These are phyloP conservation scores for Pyxicephalus adspersus DNA, from an alignment of 2,113 vertebrate species.

Conservation along the genomic window DNA sequence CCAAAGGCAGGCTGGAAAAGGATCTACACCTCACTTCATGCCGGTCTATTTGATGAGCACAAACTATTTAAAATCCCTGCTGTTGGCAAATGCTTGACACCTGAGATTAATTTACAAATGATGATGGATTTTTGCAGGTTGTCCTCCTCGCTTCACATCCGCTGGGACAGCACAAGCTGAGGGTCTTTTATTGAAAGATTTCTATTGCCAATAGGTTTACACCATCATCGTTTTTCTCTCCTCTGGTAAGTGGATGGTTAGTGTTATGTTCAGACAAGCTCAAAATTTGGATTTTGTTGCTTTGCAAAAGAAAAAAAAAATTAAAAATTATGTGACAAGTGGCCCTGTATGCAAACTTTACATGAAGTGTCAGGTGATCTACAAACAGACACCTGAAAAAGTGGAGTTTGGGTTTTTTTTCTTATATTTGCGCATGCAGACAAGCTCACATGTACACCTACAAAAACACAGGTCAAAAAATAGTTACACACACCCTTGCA, in stretches of 20 bases:
- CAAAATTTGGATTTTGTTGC: slow-evolving; percentile 27
- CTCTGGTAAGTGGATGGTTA: slow-evolving; percentile 38
- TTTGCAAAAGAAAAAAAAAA: neutral
- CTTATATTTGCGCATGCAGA: slow-evolving; percentile 74
- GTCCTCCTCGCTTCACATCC: slow-evolving; percentile 51
- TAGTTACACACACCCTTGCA: slow-evolving; percentile 67
- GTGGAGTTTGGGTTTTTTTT: slow-evolving; percentile 51
- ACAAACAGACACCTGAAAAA: slow-evolving; percentile 63
- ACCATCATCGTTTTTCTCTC: slow-evolving; percentile 47
- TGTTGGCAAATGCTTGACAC: slow-evolving; percentile 58
- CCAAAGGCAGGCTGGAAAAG: slow-evolving; percentile 35
- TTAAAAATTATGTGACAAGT: slow-evolving; percentile 12
- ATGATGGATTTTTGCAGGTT: slow-evolving; percentile 55
- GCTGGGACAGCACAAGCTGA: slow-evolving; percentile 54
- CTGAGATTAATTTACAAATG: slow-evolving; percentile 55
- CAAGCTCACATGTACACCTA: slow-evolving; percentile 70
- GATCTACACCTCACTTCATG: neutral
- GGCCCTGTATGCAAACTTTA: slow-evolving; percentile 51
- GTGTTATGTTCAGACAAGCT: slow-evolving; percentile 47
- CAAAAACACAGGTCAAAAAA: slow-evolving; percentile 67
- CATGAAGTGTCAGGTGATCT: slow-evolving; percentile 51
- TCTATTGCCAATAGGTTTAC: slow-evolving; percentile 54
- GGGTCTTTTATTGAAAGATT: slow-evolving; percentile 49
- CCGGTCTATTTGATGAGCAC: slow-evolving; percentile 46
- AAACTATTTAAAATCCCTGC: slow-evolving; percentile 57